phyloP scores from a whole-genome alignment of 2,113 vertebrate species.

The Ginglymostoma cirratum region DNA sequence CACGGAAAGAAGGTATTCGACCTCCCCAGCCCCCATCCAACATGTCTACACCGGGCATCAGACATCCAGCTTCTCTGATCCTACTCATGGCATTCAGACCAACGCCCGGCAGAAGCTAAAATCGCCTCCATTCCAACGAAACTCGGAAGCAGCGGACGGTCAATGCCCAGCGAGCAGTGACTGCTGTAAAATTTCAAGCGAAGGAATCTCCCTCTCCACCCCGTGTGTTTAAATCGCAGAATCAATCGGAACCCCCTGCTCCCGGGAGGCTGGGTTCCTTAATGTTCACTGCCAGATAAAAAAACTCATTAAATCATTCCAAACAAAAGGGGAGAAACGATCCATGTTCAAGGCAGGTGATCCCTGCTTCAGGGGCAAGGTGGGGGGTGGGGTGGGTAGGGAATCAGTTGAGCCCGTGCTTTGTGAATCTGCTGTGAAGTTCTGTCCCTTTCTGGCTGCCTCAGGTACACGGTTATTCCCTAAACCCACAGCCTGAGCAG shows the following conservation, averaged over 20 bases:
- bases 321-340: not conserved
- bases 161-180: not conserved
- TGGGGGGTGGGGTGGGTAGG: too few relatives aligned
- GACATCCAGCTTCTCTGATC: too few relatives aligned
- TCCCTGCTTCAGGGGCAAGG: not conserved
- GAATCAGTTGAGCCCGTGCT: not conserved
- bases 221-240: not conserved
- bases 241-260: not conserved
- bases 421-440: not conserved
- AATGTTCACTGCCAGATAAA: too few relatives aligned
- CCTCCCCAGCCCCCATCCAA: too few relatives aligned
- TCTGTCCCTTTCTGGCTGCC: not conserved
- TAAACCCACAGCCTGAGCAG: too few relatives aligned
- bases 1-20: too few relatives aligned
- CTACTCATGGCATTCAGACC: too few relatives aligned
- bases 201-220: not conserved
- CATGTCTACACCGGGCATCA: too few relatives aligned
- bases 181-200: too few relatives aligned
- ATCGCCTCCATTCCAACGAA: not conserved
- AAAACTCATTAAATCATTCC: not conserved
- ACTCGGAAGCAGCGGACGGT: not conserved
- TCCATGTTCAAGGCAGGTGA: not conserved
- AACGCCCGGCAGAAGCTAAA: not conserved
- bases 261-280: too few relatives aligned
- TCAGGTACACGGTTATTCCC: not conserved